Conservation (phyloP, 2,888 invertebrate species). For the Zaprionus bogoriensis region DNA sequence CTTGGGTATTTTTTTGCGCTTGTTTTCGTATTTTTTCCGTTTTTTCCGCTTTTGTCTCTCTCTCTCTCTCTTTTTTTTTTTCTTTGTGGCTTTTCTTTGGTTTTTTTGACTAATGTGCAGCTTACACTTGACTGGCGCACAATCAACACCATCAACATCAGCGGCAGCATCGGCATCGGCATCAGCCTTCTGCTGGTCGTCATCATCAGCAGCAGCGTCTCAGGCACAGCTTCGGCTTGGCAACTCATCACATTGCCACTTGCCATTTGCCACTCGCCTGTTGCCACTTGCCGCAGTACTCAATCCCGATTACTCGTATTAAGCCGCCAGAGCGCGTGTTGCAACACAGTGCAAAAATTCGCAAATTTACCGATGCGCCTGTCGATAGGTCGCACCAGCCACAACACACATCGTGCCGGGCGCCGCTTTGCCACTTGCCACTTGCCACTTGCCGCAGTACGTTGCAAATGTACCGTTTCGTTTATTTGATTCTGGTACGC, state of each 20-base stretch:
- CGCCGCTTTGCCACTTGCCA: conserved; percentile 30
- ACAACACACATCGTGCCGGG: conserved; percentile 9
- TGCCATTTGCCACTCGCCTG: conserved; percentile 15
- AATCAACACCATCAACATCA: conserved; percentile 69
- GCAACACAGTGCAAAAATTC: conserved; percentile 70
- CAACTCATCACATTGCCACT: conserved; percentile 64
- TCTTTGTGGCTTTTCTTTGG: conserved; percentile 17
- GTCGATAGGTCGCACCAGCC: conserved; percentile 48
- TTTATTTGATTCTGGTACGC: conserved; percentile 48
- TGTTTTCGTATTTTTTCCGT: background rate
- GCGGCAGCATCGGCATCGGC: conserved; percentile 31
- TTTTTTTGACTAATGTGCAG: conserved; percentile 76
- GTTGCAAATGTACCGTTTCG: conserved; percentile 44
- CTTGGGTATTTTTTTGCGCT: conserved; percentile 31
- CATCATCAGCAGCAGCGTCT: conserved; percentile 47
- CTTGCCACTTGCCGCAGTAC: conserved; percentile 18
- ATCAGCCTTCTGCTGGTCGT: conserved; percentile 35
- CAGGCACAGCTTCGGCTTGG: conserved; percentile 10
- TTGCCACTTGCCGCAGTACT: conserved; percentile 11
- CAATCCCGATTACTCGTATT: conserved; percentile 63
- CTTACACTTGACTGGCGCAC: conserved; percentile 78
- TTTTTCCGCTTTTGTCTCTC: background rate
- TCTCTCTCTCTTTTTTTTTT: conserved; percentile 2
- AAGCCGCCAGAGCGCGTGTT: conserved; percentile 57
- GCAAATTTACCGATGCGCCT: conserved; percentile 70